A percentile compares a stretch with the other conserved stretches of the same genome.
Conservation (phyloP, 1,140 invertebrate species). For the Drosophila eugracilis region DNA sequence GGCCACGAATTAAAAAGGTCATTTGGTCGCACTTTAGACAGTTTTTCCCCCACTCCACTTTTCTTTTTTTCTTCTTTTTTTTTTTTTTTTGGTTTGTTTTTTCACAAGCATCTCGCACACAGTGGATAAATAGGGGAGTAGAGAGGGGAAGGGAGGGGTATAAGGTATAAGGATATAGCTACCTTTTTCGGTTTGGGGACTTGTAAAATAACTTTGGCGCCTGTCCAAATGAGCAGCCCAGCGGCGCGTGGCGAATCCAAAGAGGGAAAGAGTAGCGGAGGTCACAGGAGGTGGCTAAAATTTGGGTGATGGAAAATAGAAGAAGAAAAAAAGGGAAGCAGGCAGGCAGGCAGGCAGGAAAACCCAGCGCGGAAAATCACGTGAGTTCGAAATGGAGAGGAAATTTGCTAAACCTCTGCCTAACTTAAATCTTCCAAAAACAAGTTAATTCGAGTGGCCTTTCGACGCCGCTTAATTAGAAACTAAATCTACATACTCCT, state of each 20-base stretch:
- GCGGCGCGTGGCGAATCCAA: slow-evolving; percentile 63
- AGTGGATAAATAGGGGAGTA: background rate
- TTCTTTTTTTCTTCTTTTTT: no score
- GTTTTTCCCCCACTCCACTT: slow-evolving; percentile 6
- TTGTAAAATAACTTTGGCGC: slow-evolving; percentile 67
- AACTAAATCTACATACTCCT: background rate
- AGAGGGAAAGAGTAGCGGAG: slow-evolving; percentile 11
- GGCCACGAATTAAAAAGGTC: slow-evolving; percentile 82
- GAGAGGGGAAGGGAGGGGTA: no score
- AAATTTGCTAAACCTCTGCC: background rate
- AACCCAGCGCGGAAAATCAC: no score
- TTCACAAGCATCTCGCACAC: background rate
- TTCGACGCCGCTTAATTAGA: slow-evolving; percentile 2
- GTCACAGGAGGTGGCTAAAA: no score
- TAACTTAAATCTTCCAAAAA: slow-evolving; percentile 6
- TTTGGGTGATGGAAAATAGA: background rate
- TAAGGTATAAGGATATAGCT: background rate
- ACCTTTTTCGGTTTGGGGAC: slow-evolving; percentile 14
- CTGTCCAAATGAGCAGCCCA: slow-evolving; percentile 73
- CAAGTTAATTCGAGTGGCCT: slow-evolving; percentile 6
- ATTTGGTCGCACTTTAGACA: slow-evolving; percentile 77
- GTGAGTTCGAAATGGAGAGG: background rate
- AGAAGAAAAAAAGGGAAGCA: background rate
- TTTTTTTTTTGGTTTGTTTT: slow-evolving; percentile 10
- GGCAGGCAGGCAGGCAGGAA: no score